Evolutionary conservation across 2,888 invertebrate species (phyloP).

Genomic region (Xanthia togata): DNA sequence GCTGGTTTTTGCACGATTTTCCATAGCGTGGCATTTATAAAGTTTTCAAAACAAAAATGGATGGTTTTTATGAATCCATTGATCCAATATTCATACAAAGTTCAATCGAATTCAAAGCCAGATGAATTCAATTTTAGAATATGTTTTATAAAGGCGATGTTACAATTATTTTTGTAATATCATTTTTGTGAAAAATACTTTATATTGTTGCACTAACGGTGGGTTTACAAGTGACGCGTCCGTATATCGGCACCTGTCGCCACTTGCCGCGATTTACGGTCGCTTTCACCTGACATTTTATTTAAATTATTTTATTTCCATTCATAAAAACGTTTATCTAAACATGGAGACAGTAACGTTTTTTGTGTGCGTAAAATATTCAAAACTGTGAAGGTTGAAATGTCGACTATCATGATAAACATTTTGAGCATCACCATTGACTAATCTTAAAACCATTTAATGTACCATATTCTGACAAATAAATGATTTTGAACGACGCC

Average conservation of each 20-base stretch:
- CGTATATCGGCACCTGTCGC: slow-evolving; percentile 61
- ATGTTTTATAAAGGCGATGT: not conserved
- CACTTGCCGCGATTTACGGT: slow-evolving; percentile 53
- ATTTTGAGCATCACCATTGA: not conserved
- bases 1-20: slow-evolving; percentile 1
- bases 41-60: not conserved
- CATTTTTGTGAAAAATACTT: slow-evolving; percentile 28
- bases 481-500: no score
- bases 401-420: not conserved
- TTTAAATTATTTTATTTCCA: slow-evolving; percentile 36
- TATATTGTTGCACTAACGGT: slow-evolving; percentile 32
- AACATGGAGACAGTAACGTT: slow-evolving; percentile 16
- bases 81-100: slow-evolving; percentile 6
- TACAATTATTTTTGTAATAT: slow-evolving; percentile 20
- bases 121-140: slow-evolving; percentile 11
- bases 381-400: slow-evolving; percentile 2
- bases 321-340: slow-evolving; percentile 25
- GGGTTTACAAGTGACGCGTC: slow-evolving; percentile 38
- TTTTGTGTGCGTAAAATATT: slow-evolving; percentile 23
- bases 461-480: no score
- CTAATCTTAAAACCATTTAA: no score
- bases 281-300: slow-evolving; percentile 44
- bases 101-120: slow-evolving; percentile 15
- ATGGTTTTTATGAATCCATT: slow-evolving; percentile 5
- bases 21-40: not conserved